phyloP scores from a whole-genome alignment of 2,113 vertebrate genomes.

The Stegostoma tigrinum region DNA sequence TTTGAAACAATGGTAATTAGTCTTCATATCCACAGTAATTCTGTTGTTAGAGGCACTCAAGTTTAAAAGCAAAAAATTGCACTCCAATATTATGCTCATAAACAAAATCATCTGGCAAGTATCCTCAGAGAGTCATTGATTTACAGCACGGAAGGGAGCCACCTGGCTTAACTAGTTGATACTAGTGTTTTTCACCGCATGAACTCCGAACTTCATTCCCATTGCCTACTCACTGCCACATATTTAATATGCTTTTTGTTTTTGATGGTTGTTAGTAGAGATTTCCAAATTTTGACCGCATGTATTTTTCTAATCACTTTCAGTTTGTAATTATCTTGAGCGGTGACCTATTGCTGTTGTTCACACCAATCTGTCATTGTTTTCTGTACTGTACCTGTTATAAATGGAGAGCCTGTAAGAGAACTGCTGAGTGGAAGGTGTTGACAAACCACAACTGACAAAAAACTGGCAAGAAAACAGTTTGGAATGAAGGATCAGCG shows the following conservation, averaged over 20 bases:
- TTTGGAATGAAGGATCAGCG: background rate
- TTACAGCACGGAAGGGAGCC: background rate
- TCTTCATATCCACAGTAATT: constrained; percentile 1
- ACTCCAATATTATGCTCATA: background rate
- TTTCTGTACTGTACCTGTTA: background rate
- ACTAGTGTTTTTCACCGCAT: background rate
- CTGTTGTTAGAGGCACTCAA: background rate
- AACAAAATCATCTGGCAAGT: background rate
- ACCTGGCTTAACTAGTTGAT: background rate
- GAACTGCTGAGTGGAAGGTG: background rate
- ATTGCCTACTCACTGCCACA: background rate
- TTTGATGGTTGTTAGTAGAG: background rate
- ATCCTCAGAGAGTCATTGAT: background rate
- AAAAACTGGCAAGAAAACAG: background rate
- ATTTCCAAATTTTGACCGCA: background rate
- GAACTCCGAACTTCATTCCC: background rate
- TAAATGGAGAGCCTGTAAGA: too few relatives aligned
- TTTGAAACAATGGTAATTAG: constrained; percentile 25
- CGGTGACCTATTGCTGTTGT: background rate
- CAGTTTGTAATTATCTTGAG: background rate
- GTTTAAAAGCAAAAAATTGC: background rate
- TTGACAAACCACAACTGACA: background rate
- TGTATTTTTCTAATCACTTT: background rate
- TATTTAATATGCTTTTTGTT: background rate
- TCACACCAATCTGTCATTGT: background rate